These are phyloP conservation scores for Montipora capricornis DNA, from an alignment of 64 coral and sea anemone species.

Conservation along the genomic window DNA sequence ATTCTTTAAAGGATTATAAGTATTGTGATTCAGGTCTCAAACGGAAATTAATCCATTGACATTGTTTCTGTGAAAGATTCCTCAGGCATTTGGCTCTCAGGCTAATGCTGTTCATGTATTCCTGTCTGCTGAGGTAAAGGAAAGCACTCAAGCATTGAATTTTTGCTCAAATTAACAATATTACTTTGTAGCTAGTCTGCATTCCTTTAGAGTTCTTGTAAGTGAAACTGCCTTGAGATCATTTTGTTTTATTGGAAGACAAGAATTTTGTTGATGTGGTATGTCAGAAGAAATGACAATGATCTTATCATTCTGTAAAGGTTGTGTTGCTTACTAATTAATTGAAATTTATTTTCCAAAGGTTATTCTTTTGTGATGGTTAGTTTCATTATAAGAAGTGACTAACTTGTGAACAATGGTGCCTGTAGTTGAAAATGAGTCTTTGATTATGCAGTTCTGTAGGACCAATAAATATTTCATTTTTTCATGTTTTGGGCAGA, in stretches of 20 bases:
- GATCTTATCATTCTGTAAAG: neutral
- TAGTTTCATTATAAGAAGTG: neutral
- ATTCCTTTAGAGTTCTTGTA: slow-evolving; percentile 5
- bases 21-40: neutral
- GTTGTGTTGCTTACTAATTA: neutral
- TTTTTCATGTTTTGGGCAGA: neutral
- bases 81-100: neutral
- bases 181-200: neutral
- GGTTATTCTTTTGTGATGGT: neutral
- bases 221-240: neutral
- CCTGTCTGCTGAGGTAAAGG: neutral
- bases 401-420: slow-evolving; percentile 5
- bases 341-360: neutral
- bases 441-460: neutral
- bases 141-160: slow-evolving; percentile 22
- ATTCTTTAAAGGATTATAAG: slow-evolving; percentile 1
- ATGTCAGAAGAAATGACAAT: neutral
- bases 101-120: neutral
- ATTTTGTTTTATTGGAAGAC: too few relatives aligned
- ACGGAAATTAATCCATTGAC: neutral
- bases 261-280: too few relatives aligned
- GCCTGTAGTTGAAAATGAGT: neutral
- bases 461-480: neutral
- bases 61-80: neutral
- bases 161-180: neutral